Evolutionary conservation across 2,797 vertebrate genomes (phyloP).

Genomic region (Pelodytes ibericus): DNA sequence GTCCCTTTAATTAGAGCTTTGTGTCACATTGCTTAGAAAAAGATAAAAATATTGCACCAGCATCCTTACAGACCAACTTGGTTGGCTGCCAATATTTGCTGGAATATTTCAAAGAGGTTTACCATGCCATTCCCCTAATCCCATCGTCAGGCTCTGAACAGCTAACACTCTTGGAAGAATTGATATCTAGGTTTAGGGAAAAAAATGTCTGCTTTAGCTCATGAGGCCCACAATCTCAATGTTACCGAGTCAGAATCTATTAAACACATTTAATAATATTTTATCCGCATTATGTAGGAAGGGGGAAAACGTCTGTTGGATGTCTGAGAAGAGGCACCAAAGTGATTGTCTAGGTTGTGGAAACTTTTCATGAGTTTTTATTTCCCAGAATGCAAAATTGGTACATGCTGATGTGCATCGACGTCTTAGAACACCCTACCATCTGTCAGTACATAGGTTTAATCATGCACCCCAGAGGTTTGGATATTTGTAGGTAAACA

Average conservation of each 20-base stretch:
- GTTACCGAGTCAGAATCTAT: background rate
- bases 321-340: background rate
- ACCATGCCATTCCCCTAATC: conserved; percentile 11
- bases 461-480: background rate
- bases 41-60: conserved; percentile 21
- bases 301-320: background rate
- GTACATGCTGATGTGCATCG: background rate
- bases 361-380: background rate
- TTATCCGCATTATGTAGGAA: no score
- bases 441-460: background rate
- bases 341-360: background rate
- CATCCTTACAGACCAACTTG: conserved; percentile 27
- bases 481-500: background rate
- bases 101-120: conserved; percentile 21
- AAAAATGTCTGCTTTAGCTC: background rate
- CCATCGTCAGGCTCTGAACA: background rate
- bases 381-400: background rate
- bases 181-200: background rate
- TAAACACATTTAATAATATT: background rate
- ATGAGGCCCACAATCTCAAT: background rate
- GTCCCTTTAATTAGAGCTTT: conserved; percentile 7
- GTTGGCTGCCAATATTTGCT: conserved; percentile 20
- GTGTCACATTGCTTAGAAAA: conserved; percentile 20
- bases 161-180: background rate
- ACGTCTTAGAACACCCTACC: background rate